Evolutionary conservation across 1,140 invertebrate species (phyloP), one percentile per base, ranked within the genome.

Genomic region (Drosophila guanche): DNA sequence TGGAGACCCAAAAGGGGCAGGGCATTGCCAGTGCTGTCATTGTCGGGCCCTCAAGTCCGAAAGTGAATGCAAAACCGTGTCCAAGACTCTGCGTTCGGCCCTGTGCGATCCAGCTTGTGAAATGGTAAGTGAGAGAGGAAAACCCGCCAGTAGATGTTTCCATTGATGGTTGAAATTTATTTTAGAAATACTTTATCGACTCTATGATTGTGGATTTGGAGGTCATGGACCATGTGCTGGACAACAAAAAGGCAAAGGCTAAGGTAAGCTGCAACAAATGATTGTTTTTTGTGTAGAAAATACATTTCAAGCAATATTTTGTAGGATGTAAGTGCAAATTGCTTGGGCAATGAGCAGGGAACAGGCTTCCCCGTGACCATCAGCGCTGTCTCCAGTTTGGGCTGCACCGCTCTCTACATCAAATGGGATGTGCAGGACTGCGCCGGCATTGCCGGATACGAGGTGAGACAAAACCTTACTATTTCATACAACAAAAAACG

Each of bases 111-210:
- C 81, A 2, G 57, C 76, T 14, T 72, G 61, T 25, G 86, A 90
- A 63, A 75, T 86, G 72, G 86, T 89, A 40, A 72, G 66, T 42
- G 4, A 0, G 10, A 20, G 23, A 5, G 12, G 2, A 0, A 5
- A 0, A 5, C 12, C 12, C 14, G 27, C 7, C 14, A 10, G 4
- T 20, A 12, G 6, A 5, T 29, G 0, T 4, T 40, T 5, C 14
- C 12, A 5, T 42, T 3, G 3, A 0, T 33, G 52, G 5, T 3
- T 29, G 10, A 12, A 37, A 25, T 52, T 4, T 67, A 8, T 55
- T 12, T 16, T 51, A 91, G 90, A 90, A 88, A 89, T 88, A 70
- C 33, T 90, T 91, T 29, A 89, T 91, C 43, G 90, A 91, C 29
- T 91, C 90, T 0, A 75, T 91, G 3, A 88, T 91, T 47, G 58